These are phyloP conservation scores for Drosophila ananassae DNA, from an alignment of 1,140 invertebrate species.

Conservation along the genomic window DNA sequence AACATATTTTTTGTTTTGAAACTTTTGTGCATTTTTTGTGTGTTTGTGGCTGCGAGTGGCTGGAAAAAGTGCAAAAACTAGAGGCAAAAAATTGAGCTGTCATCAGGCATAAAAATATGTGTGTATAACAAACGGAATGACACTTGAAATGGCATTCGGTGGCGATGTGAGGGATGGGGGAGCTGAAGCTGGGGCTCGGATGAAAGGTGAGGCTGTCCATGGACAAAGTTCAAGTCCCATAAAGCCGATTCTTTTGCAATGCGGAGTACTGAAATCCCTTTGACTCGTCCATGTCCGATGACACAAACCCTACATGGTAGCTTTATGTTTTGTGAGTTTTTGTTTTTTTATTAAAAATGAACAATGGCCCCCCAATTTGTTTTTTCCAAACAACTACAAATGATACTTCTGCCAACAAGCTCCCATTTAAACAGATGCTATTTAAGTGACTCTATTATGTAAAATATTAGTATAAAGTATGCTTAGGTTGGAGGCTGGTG, in stretches of 20 bases:
- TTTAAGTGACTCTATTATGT: conserved; percentile 23
- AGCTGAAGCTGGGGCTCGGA: background rate
- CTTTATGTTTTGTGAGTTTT: background rate
- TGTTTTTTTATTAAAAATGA: background rate
- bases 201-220: conserved; percentile 17
- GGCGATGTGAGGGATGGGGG: background rate
- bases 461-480: conserved; percentile 6
- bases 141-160: conserved; percentile 39
- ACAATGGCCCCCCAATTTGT: background rate
- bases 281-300: conserved; percentile 6
- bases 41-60: conserved; percentile 24
- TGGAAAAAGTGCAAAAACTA: conserved; percentile 53
- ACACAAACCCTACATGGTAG: background rate
- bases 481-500: background rate
- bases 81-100: conserved; percentile 67
- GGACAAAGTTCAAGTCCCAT: conserved; percentile 27
- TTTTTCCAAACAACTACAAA: background rate
- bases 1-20: conserved; percentile 43
- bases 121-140: conserved; percentile 58
- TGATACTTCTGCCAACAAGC: background rate
- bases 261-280: conserved; percentile 20
- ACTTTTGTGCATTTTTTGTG: conserved; percentile 49
- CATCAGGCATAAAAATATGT: conserved; percentile 66
- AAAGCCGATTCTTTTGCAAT: conserved; percentile 38
- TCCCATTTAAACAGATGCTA: conserved; percentile 11